Percentiles rank a stretch among this genome's conserved stretches.
Conservation (phyloP, 2,113 vertebrate genomes). For the Aphelocoma coerulescens region DNA sequence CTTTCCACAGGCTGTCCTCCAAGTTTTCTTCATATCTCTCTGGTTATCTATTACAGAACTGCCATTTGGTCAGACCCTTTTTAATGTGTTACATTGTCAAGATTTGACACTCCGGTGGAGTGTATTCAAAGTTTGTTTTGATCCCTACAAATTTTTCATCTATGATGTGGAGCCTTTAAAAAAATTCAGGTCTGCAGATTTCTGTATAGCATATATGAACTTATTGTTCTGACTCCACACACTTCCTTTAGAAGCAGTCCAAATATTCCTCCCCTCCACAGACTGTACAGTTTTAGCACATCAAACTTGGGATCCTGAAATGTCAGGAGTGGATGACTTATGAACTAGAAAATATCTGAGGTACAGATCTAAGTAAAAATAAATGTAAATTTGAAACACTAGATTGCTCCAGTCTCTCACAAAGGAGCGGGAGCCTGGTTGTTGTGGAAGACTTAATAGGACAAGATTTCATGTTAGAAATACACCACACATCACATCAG, state of each 20-base stretch:
- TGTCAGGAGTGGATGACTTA: neutral
- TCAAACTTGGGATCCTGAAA: neutral
- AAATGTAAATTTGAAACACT: neutral
- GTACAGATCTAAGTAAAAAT: neutral
- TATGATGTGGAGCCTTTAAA: neutral
- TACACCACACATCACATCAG: neutral
- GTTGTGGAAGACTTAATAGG: neutral
- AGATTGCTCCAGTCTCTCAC: neutral
- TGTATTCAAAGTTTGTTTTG: neutral
- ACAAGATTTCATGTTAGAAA: neutral
- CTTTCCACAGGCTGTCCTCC: neutral
- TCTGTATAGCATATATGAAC: neutral
- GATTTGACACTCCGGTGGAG: neutral
- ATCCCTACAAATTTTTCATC: neutral
- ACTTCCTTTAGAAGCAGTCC: neutral
- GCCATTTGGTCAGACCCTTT: neutral
- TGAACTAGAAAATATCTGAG: neutral
- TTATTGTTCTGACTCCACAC: neutral
- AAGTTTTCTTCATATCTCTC: neutral
- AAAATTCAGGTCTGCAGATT: neutral
- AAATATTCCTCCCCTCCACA: neutral
- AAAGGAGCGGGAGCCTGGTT: neutral
- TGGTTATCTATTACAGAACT: neutral
- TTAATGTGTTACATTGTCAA: neutral
- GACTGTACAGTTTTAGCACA: neutral